A percentile compares a stretch with the other conserved stretches of the same genome.
Conservation (phyloP, 2,113 vertebrate genomes). For the Centropus unirufus region DNA sequence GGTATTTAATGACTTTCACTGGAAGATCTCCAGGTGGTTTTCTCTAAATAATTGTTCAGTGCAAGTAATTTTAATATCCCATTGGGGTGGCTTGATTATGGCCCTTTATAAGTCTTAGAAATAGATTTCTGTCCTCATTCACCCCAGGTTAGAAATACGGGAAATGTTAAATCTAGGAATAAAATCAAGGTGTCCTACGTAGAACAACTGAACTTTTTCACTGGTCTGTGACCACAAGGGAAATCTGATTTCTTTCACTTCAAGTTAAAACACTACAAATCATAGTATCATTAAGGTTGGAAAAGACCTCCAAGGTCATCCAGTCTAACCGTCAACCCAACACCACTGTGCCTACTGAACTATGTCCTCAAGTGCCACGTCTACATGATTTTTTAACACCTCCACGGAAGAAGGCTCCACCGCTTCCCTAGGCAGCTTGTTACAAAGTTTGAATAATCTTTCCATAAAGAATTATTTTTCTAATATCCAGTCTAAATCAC, state of each 20-base stretch:
- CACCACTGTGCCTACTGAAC: no score
- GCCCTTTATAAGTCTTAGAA: background rate
- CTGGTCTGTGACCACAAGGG: background rate
- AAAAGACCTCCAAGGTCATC: no score
- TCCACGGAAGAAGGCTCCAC: no score
- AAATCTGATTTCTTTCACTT: constrained; percentile 11
- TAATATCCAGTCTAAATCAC: no score
- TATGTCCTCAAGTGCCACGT: no score
- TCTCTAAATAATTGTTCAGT: background rate
- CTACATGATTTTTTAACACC: no score
- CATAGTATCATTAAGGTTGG: no score
- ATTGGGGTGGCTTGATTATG: background rate
- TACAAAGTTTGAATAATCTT: no score
- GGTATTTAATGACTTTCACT: background rate
- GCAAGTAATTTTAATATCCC: background rate
- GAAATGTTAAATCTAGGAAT: background rate
- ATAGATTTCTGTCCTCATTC: background rate
- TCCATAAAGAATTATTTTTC: no score
- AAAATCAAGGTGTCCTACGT: background rate
- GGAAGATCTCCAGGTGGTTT: background rate
- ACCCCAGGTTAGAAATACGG: background rate
- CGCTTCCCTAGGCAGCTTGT: no score
- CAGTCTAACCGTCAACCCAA: no score
- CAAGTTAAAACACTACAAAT: background rate
- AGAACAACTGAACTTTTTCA: background rate